A percentile compares a stretch with the other conserved stretches of the same genome.
These are phyloP conservation scores for Melangyna quadrimaculata DNA, from an alignment of 2,888 invertebrate genomes.

Conservation along the genomic window DNA sequence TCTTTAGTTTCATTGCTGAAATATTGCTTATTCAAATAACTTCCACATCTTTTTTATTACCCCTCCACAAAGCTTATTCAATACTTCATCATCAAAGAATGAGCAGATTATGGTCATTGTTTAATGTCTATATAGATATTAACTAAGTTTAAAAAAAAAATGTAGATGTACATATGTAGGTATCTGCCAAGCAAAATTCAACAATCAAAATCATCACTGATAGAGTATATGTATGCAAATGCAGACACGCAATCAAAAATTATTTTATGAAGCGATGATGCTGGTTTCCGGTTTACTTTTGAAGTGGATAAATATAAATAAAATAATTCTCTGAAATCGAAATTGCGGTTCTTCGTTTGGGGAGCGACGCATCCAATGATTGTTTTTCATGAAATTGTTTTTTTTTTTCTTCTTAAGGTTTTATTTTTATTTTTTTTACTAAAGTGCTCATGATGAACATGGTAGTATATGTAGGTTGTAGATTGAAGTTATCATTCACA, in stretches of 20 bases:
- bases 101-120: no score
- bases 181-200: not conserved
- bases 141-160: no score
- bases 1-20: no score
- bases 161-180: no score
- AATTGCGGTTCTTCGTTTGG: slow-evolving; percentile 8
- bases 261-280: not conserved
- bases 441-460: not conserved
- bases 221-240: no score
- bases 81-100: no score
- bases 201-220: not conserved
- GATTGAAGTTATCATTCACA: not conserved
- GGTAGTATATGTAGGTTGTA: no score
- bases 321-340: not conserved
- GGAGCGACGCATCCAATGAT: not conserved
- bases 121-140: no score
- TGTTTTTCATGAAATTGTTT: not conserved
- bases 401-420: not conserved
- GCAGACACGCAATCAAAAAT: slow-evolving; percentile 1
- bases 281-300: slow-evolving; percentile 12
- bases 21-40: no score
- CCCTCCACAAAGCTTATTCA: no score
- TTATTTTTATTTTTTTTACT: not conserved
- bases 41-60: no score
- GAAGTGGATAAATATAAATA: no score